Conservation (phyloP, 1,140 invertebrate species). For the Pollicipes pollicipes region DNA sequence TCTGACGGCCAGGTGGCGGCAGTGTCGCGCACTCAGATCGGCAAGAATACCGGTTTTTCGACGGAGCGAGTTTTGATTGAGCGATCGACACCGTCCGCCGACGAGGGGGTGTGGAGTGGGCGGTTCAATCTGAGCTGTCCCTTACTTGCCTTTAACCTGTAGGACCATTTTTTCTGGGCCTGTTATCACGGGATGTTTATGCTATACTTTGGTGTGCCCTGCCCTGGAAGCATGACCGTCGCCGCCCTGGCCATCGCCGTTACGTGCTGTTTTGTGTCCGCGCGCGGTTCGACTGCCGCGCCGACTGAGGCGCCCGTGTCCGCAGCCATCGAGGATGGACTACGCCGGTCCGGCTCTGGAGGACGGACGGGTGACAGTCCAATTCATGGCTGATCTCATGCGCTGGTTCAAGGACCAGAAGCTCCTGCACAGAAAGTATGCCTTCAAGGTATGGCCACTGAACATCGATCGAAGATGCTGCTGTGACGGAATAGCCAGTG, state of each 20-base stretch:
- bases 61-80: too few species aligned
- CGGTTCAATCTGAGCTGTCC: neutral
- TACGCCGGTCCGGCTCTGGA: conserved; percentile 82
- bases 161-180: neutral
- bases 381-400: conserved; percentile 59
- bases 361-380: conserved; percentile 40
- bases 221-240: neutral
- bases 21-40: too few species aligned
- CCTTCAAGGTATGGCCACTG: conserved; percentile 66
- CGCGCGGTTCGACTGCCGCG: neutral
- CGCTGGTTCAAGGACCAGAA: conserved; percentile 79
- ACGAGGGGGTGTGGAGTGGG: too few species aligned
- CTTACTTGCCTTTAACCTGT: neutral
- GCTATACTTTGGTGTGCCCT: neutral
- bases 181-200: neutral
- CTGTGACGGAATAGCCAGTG: too few species aligned
- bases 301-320: conserved; percentile 8
- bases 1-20: too few species aligned
- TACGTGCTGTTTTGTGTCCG: too few species aligned
- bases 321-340: conserved; percentile 76
- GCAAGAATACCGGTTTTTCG: too few species aligned
- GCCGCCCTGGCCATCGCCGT: too few species aligned
- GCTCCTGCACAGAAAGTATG: conserved; percentile 89
- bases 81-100: too few species aligned
- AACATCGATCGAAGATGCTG: conserved; percentile 6